These are phyloP conservation scores for Peromyscus polionotus DNA, from an alignment of 2,113 vertebrate species.

Conservation along the genomic window DNA sequence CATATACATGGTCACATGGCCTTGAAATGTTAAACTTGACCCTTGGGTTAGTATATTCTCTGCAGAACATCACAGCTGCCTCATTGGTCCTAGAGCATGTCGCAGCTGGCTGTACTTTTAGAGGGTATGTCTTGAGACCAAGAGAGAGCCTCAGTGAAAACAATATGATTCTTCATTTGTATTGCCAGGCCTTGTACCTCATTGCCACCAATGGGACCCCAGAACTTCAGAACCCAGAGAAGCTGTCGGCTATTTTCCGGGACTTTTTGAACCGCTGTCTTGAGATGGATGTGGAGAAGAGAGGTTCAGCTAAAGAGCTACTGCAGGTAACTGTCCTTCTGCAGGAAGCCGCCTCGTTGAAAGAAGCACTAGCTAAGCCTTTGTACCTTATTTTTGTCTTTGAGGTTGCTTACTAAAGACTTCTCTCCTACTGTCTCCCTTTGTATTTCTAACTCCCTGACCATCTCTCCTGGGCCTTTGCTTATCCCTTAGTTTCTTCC, in stretches of 20 bases:
- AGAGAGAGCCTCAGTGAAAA: neutral
- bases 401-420: neutral
- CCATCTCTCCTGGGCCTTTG: neutral
- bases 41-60: slow-evolving; percentile 35
- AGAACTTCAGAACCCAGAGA: slow-evolving; percentile 98
- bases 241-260: slow-evolving; percentile 93
- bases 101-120: neutral
- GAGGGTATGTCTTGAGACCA: neutral
- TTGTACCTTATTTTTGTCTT: slow-evolving; percentile 3
- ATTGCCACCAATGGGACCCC: slow-evolving; percentile 99
- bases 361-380: neutral
- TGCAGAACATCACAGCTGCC: neutral
- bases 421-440: neutral
- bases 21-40: slow-evolving; percentile 4
- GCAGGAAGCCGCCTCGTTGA: neutral
- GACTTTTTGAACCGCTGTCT: slow-evolving; percentile 97
- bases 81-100: neutral
- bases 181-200: slow-evolving; percentile 95
- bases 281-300: slow-evolving; percentile 99
- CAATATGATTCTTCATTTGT: slow-evolving; percentile 50
- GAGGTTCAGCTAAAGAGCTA: slow-evolving; percentile 96
- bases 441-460: neutral
- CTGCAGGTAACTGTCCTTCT: slow-evolving; percentile 90
- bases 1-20: neutral
- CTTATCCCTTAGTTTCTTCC: neutral